Base-by-base conservation (phyloP, 2,113 vertebrate species). In the Ellobius talpinus region DNA sequence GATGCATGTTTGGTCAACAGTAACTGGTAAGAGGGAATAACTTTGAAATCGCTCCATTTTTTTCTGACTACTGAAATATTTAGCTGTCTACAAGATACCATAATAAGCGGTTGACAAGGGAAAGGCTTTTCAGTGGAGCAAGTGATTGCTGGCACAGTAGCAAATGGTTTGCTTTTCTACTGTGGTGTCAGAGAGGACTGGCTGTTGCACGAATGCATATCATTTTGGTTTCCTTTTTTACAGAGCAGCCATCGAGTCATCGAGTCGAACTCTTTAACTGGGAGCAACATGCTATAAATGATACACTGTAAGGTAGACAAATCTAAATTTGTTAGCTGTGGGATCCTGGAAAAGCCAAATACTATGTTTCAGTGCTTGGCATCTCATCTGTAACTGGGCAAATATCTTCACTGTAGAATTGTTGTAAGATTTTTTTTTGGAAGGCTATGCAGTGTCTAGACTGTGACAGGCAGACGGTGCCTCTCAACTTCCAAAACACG, bases 21-120 rank as follows among this genome's bases (percentile, higher is more conserved):
- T 95, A 84, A 89, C 93, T 92, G 87, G 84, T 68, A 93, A 95
- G 21, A 88, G 79, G 47, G 66, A 90, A 39, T 95, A 78, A 90
- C 47, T 97, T 93, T 92, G 77, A 68, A 52, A 87, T 65, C 91
- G 24, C 63, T 96, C 82, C 31, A 74, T 85, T 92, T 36, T 77
- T 76, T 1, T 76, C 90, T 63, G 87, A 89, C 68, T 12, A 5
- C 24, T 90, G 88, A 95, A 87, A 74, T 92, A 82, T 77, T 95
- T 88, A 89, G 61, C 52, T 47, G 47, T 73, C 91, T 89, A 89
- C 33, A 66, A 16, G 58, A 88, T 81, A 58, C 90, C 36, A 39
- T 82, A 95, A 29, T 78, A 92, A 92, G 66, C 78, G 45, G 50
- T 73, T 81, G 73, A 78, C 70, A 89, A 50, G 42, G 66, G 76